Conservation (phyloP, 1,140 invertebrate species). For the Drosophila novamexicana region DNA sequence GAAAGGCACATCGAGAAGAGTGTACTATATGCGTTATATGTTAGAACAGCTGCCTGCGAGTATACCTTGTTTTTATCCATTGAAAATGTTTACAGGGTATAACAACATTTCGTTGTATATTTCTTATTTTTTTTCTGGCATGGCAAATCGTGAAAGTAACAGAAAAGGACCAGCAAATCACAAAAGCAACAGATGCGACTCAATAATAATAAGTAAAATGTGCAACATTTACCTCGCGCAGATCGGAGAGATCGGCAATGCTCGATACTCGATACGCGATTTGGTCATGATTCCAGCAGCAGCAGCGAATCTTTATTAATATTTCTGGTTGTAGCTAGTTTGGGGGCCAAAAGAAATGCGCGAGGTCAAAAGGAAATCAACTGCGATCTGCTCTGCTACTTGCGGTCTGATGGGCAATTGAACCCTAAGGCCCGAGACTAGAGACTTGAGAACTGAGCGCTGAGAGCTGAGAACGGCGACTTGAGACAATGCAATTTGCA, state of each 20-base stretch:
- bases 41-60: neutral
- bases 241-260: conserved; percentile 20
- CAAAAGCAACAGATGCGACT: conserved; percentile 46
- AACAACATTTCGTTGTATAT: neutral
- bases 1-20: no score
- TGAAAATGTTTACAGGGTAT: neutral
- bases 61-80: no score
- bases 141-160: conserved; percentile 72
- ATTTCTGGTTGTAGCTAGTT: conserved; percentile 42
- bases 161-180: conserved; percentile 57
- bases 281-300: conserved; percentile 60
- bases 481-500: conserved; percentile 72
- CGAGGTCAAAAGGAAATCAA: conserved; percentile 64
- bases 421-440: conserved; percentile 31
- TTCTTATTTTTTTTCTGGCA: conserved; percentile 1
- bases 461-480: conserved; percentile 1
- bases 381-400: conserved; percentile 41
- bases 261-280: conserved; percentile 33
- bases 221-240: conserved; percentile 25
- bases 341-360: conserved; percentile 41
- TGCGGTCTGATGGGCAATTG: conserved; percentile 33
- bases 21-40: no score
- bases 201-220: conserved; percentile 75
- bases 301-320: conserved; percentile 65
- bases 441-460: conserved; percentile 16